Percentiles rank a stretch among this genome's conserved stretches.
Conservation (phyloP, 2,113 vertebrate species). For the Cariama cristata region DNA sequence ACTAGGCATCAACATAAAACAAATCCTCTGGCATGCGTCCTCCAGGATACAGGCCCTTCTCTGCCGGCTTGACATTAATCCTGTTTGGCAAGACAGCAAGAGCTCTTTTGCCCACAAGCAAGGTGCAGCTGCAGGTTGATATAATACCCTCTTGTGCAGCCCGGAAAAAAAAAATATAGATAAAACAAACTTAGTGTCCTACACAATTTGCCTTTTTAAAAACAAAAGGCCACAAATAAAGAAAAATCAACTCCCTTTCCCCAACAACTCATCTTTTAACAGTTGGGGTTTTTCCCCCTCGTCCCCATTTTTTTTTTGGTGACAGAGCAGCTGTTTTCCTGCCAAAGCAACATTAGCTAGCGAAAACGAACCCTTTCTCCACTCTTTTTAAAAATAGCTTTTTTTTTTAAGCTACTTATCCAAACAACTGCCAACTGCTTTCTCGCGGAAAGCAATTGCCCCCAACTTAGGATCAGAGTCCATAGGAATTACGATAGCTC, state of each 20-base stretch:
- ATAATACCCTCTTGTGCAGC: not conserved
- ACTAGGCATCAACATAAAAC: not conserved
- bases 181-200: not conserved
- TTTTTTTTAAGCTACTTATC: not conserved
- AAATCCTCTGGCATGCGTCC: not conserved
- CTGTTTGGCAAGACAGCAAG: not conserved
- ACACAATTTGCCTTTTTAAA: not conserved
- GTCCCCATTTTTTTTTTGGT: not conserved
- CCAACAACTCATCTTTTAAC: not conserved
- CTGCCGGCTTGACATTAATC: constrained; percentile 15
- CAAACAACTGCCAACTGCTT: not conserved
- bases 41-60: constrained; percentile 2
- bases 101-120: not conserved
- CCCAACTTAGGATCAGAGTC: not conserved
- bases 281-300: not conserved
- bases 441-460: fast-evolving
- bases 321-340: not conserved
- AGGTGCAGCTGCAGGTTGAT: constrained; percentile 41
- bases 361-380: not conserved
- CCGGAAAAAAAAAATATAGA: not conserved
- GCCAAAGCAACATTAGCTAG: not conserved
- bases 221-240: not conserved
- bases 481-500: not conserved
- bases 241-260: not conserved
- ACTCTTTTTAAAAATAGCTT: not conserved